Evolutionary conservation across 53 echinoderm and acorn worm genomes (phyloP), one percentile per base, ranked within the genome.

Genomic region (Paracentrotus lividus): DNA sequence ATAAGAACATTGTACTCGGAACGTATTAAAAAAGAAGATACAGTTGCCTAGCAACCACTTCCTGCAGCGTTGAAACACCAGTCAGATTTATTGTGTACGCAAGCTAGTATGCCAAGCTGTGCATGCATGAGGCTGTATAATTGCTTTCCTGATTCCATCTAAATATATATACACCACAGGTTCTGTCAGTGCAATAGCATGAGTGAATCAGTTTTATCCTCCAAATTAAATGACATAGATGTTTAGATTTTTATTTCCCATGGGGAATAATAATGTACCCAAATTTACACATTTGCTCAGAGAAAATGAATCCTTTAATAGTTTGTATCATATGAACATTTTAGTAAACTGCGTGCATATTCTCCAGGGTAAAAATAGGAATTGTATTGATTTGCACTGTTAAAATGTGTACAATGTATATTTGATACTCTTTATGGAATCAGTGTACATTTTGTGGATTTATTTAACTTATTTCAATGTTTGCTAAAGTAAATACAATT

Each of bases 1-100:
- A 27, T 32, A 78, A 92, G 81, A 92, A 76, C 92, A 92, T 56
- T 78, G 92, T 57, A 81, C 81, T 81, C 81, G 32, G 92, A 92
- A 76, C 78, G 69, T 92, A 72, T 92, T 75, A 92, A 72, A 92
- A 76, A 92, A 72, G 87, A 57, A 89, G 89, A 89, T 89, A 89
- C 89, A 64, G 89, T 89, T 89, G 89, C 89, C 26, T 36, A 44
- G 89, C 89, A 89, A 89, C 89, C 42, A 33, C 32, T 89, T 89
- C 89, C 89, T 89, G 89, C 65, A 24, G 64, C 27, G 57, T 36
- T 56, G 36, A 56, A 33, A 47, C 86, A 55, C 86, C 27, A 86
- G 86, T 86, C 86, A 86, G 86, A 86, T 86, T 86, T 86, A 55
- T 53, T 86, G 86, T 56, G 34, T 55, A 56, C 21, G 85, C 24